Percentiles rank a stretch among this genome's conserved stretches.
Evolutionary conservation across 2,797 vertebrate species (phyloP).

Genomic region (Eidolon dupreanum): DNA sequence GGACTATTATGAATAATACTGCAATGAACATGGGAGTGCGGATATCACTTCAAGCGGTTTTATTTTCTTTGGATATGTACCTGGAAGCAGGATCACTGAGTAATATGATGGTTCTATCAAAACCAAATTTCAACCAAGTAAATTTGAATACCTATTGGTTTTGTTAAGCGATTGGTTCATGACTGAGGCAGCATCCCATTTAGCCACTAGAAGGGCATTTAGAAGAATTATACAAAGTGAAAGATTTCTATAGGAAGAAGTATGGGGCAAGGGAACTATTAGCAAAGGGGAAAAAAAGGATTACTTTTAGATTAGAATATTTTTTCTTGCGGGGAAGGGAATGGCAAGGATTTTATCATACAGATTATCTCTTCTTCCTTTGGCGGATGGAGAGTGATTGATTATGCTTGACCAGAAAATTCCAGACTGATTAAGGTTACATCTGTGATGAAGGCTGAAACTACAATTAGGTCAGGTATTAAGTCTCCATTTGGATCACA

Average conservation of each 20-base stretch:
- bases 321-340: background rate
- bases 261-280: background rate
- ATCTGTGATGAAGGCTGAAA: background rate
- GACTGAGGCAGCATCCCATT: background rate
- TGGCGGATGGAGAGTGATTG: background rate
- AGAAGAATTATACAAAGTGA: background rate
- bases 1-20: background rate
- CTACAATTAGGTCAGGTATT: background rate
- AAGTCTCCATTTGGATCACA: background rate
- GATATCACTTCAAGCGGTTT: background rate
- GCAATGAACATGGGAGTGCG: background rate
- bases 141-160: background rate
- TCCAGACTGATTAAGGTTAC: background rate
- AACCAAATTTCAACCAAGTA: background rate
- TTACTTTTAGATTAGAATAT: background rate
- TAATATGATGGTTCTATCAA: background rate
- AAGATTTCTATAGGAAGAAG: background rate
- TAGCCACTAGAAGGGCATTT: background rate
- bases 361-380: background rate
- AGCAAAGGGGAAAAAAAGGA: background rate
- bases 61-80: background rate
- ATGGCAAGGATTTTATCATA: background rate
- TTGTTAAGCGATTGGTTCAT: background rate
- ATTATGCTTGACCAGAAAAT: background rate
- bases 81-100: background rate